phyloP scores from a whole-genome alignment of 1,140 invertebrate species.

The Pseudomyrmex sp. region DNA sequence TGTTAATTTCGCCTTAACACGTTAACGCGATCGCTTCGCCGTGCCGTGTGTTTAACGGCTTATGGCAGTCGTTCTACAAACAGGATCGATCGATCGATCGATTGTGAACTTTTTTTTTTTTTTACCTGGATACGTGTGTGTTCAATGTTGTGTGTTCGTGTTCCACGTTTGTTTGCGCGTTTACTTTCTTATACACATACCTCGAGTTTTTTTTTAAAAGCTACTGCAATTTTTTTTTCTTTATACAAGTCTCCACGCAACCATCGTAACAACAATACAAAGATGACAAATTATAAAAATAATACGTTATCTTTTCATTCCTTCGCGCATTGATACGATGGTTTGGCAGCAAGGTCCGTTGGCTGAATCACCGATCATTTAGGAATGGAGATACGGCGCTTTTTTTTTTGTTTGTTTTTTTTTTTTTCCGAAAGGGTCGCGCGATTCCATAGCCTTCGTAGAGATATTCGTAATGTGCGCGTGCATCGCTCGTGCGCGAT shows the following conservation, averaged over 20 bases:
- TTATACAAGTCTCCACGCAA: constrained; percentile 72
- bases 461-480: constrained; percentile 9
- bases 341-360: constrained; percentile 66
- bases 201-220: constrained; percentile 24
- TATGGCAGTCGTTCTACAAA: constrained; percentile 20
- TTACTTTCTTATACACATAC: constrained; percentile 5
- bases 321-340: constrained; percentile 75
- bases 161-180: not conserved
- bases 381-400: constrained; percentile 48
- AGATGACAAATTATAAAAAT: constrained; percentile 83
- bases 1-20: constrained; percentile 67
- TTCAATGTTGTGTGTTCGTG: constrained; percentile 15
- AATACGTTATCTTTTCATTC: constrained; percentile 78
- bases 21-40: constrained; percentile 65
- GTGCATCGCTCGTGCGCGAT: constrained; percentile 20
- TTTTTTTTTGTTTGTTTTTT: not conserved
- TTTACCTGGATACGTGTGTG: not conserved
- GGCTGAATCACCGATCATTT: constrained; percentile 55
- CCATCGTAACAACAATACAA: constrained; percentile 75
- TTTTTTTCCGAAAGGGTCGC: constrained; percentile 35
- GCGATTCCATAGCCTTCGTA: constrained; percentile 43
- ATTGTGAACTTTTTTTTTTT: constrained; percentile 1
- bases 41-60: not conserved
- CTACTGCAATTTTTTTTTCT: constrained; percentile 3
- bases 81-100: constrained; percentile 20